Evolutionary conservation across 2,888 invertebrate species (phyloP).

Genomic region (Blomia tropicalis): DNA sequence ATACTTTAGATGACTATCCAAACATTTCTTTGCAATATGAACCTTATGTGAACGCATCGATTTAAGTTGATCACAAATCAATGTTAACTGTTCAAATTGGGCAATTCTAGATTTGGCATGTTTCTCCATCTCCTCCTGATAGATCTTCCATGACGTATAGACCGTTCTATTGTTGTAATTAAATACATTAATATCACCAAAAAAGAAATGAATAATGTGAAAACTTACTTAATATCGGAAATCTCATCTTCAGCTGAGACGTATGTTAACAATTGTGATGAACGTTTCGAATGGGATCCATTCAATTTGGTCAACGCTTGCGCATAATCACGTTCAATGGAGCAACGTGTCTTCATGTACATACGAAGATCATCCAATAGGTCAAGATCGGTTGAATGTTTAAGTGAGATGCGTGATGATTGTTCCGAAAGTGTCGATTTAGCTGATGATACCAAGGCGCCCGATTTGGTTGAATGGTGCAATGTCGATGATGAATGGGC

Average conservation of each 20-base stretch:
- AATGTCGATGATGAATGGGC: not conserved
- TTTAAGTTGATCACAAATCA: slow-evolving; percentile 21
- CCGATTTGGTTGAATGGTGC: slow-evolving; percentile 15
- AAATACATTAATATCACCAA: slow-evolving; percentile 21
- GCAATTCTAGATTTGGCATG: slow-evolving; percentile 73
- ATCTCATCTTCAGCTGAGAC: slow-evolving; percentile 18
- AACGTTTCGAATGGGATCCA: slow-evolving; percentile 21
- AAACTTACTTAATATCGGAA: slow-evolving; percentile 22
- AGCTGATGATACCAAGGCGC: slow-evolving; percentile 5
- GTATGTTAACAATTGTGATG: slow-evolving; percentile 8
- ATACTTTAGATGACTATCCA: slow-evolving; percentile 62
- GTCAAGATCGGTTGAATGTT: slow-evolving; percentile 30
- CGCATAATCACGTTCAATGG: slow-evolving; percentile 83
- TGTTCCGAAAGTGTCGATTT: slow-evolving; percentile 26
- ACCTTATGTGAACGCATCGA: slow-evolving; percentile 21
- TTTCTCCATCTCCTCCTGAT: slow-evolving; percentile 85
- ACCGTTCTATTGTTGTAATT: slow-evolving; percentile 54
- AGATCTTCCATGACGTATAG: slow-evolving; percentile 93
- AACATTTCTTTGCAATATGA: slow-evolving; percentile 43
- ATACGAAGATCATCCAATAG: slow-evolving; percentile 38
- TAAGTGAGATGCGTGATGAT: slow-evolving; percentile 26
- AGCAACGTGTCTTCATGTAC: slow-evolving; percentile 73
- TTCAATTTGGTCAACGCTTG: slow-evolving; percentile 46
- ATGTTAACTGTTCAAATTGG: slow-evolving; percentile 24
- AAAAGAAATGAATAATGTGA: not conserved